Conservation (phyloP, 2,797 vertebrate genomes). For the Yasuhikotakia modesta region DNA sequence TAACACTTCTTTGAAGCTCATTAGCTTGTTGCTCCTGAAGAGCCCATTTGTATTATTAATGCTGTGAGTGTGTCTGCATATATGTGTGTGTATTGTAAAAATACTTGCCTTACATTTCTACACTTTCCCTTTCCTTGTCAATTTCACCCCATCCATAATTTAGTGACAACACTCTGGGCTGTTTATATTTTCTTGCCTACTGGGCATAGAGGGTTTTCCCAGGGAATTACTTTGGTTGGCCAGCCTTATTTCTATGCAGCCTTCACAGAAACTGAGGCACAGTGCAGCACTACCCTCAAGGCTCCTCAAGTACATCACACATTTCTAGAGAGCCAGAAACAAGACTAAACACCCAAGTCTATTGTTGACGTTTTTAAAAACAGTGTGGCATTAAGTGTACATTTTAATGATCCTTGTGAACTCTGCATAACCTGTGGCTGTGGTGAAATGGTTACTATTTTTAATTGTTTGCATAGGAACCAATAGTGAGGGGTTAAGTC, state of each 20-base stretch:
- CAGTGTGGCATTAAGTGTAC: neutral
- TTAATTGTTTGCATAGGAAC: constrained; percentile 50
- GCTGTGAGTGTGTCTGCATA: constrained; percentile 21
- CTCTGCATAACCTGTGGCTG: constrained; percentile 15
- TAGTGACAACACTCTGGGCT: constrained; percentile 33
- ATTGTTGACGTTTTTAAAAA: constrained; percentile 1
- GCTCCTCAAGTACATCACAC: neutral
- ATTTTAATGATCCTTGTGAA: constrained; percentile 13
- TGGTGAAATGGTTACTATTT: constrained; percentile 47
- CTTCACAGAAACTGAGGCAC: constrained; percentile 14
- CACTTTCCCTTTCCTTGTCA: constrained; percentile 57
- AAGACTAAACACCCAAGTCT: constrained; percentile 1
- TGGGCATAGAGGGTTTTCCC: constrained; percentile 17
- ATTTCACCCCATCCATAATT: constrained; percentile 58
- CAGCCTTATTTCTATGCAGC: constrained; percentile 37
- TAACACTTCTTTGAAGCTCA: neutral
- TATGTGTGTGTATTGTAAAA: constrained; percentile 27
- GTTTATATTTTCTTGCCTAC: constrained; percentile 40
- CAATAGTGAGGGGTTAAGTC: constrained; percentile 49
- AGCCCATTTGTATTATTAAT: neutral
- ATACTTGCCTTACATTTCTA: constrained; percentile 72
- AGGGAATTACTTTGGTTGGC: constrained; percentile 29
- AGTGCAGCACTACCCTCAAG: constrained; percentile 28
- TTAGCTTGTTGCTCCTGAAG: neutral
- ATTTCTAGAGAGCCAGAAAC: neutral